Evolutionary conservation across 2,888 invertebrate genomes (phyloP).

Genomic region (Cremastobaeus sp.): DNA sequence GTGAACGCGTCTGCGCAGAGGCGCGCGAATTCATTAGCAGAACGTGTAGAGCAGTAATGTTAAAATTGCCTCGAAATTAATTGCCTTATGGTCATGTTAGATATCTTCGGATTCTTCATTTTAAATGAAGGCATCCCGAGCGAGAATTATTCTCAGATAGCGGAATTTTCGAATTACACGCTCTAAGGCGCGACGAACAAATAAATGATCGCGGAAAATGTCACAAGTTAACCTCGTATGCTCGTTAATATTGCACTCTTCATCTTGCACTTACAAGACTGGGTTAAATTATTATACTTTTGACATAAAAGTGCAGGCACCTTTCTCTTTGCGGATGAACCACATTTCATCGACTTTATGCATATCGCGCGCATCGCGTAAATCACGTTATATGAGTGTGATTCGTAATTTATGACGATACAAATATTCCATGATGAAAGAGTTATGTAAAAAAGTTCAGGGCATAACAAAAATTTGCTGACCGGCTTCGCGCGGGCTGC

Average conservation of each 20-base stretch:
- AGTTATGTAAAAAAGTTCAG: conserved; percentile 17
- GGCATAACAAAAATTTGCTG: too few species aligned
- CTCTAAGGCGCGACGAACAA: conserved; percentile 17
- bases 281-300: conserved; percentile 53
- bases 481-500: too few species aligned
- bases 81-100: too few species aligned
- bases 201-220: conserved; percentile 53
- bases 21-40: too few species aligned
- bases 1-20: too few species aligned
- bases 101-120: too few species aligned
- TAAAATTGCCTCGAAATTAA: too few species aligned
- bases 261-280: conserved; percentile 46
- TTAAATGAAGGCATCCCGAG: background rate
- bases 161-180: conserved; percentile 33
- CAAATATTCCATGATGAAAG: conserved; percentile 26
- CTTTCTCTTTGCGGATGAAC: conserved; percentile 54
- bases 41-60: too few species aligned
- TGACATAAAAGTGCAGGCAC: conserved; percentile 35
- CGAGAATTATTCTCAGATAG: conserved; percentile 9
- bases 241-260: conserved; percentile 39
- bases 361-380: conserved; percentile 47
- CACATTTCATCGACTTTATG: conserved; percentile 48
- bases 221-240: conserved; percentile 50
- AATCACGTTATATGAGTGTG: conserved; percentile 47
- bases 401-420: conserved; percentile 43